Conservation (phyloP, 2,888 invertebrate genomes). For the Cephus pygmeus region DNA sequence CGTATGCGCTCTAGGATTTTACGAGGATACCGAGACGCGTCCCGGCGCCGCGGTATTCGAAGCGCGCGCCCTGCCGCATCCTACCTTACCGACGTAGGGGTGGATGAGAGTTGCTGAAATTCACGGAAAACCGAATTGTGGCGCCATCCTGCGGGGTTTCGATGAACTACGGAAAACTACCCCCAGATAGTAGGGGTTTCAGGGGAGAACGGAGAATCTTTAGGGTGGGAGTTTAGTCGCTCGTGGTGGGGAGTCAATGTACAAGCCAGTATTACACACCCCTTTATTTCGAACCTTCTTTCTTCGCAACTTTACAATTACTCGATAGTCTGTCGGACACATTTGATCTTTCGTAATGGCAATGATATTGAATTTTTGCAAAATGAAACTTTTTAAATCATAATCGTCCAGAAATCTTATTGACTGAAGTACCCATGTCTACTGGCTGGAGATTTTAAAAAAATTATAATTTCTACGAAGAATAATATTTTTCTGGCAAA, state of each 20-base stretch:
- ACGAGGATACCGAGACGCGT: neutral
- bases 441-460: neutral
- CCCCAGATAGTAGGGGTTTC: slow-evolving; percentile 35
- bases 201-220: slow-evolving; percentile 27
- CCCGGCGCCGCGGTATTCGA: neutral
- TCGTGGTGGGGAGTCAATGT: slow-evolving; percentile 37
- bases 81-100: slow-evolving; percentile 52
- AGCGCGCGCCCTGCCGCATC: slow-evolving; percentile 13
- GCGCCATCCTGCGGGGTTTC: slow-evolving; percentile 50
- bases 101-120: slow-evolving; percentile 17
- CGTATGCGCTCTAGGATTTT: neutral
- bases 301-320: neutral
- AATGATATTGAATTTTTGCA: neutral
- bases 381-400: neutral
- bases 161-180: slow-evolving; percentile 34
- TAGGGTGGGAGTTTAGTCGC: slow-evolving; percentile 19
- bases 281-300: neutral
- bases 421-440: neutral
- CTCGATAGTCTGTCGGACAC: neutral
- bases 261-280: slow-evolving; percentile 46
- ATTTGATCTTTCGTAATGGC: neutral
- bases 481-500: neutral
- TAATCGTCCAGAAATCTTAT: neutral
- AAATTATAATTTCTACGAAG: neutral
- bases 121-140: slow-evolving; percentile 39